Conservation (phyloP, 2,113 vertebrate species). For the Tamias sibiricus region DNA sequence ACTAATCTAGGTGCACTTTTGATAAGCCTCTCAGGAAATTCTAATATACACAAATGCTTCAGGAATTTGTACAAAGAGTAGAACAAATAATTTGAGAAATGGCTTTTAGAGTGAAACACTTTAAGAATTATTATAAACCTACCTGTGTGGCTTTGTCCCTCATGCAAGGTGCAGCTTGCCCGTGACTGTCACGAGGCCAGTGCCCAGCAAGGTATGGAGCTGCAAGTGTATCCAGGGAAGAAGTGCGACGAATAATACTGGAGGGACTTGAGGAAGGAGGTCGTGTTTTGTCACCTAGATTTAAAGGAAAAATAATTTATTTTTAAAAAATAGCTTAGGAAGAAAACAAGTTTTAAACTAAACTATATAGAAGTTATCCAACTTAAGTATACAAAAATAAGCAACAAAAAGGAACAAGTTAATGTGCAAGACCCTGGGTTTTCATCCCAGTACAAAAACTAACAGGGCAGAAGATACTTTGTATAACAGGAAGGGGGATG, state of each 20-base stretch:
- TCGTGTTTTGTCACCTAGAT: conserved; percentile 86
- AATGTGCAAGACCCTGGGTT: too few species aligned
- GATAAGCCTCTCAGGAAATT: background rate
- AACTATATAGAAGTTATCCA: conserved; percentile 1
- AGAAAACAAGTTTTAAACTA: background rate
- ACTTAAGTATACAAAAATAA: conserved; percentile 49
- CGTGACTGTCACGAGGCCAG: conserved; percentile 97
- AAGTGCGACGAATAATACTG: conserved; percentile 92
- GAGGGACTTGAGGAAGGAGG: conserved; percentile 88
- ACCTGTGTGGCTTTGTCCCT: conserved; percentile 99
- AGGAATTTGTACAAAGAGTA: background rate
- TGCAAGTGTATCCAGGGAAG: conserved; percentile 94
- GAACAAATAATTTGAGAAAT: background rate
- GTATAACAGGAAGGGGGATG: background rate
- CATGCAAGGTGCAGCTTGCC: conserved; percentile 94
- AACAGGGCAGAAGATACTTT: background rate
- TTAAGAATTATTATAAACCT: conserved; percentile 69
- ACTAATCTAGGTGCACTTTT: background rate
- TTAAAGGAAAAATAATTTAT: conserved; percentile 66
- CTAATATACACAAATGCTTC: background rate
- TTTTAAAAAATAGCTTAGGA: background rate
- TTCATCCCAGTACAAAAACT: too few species aligned
- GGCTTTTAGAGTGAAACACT: background rate
- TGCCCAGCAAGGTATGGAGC: conserved; percentile 96
- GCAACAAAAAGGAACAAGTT: background rate